Percentiles rank a stretch among this genome's conserved stretches.
Evolutionary conservation across 1,140 invertebrate genomes (phyloP).

Genomic region (Hypsibius dujardini): DNA sequence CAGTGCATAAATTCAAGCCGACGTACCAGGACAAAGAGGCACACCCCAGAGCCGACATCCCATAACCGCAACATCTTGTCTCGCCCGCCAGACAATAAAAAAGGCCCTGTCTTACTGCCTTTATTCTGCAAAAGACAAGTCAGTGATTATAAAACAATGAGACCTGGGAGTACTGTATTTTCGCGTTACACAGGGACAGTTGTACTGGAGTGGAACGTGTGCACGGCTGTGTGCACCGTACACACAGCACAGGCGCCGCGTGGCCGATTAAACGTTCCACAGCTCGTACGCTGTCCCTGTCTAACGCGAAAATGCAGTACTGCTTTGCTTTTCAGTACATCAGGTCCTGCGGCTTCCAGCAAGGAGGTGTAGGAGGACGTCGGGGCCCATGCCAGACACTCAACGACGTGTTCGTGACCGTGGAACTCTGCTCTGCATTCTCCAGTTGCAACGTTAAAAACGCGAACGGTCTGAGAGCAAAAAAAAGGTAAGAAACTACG

Average conservation of each 20-base stretch:
- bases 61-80: slow-evolving; percentile 77
- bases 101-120: slow-evolving; percentile 67
- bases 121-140: slow-evolving; percentile 48
- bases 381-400: slow-evolving; percentile 92
- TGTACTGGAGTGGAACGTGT: no score
- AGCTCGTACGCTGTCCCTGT: no score
- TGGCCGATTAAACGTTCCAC: no score
- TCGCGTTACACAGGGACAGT: no score
- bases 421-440: slow-evolving; percentile 82
- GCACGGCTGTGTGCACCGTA: no score
- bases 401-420: slow-evolving; percentile 95
- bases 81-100: slow-evolving; percentile 80
- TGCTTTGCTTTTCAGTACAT: slow-evolving; percentile 23
- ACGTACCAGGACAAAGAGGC: slow-evolving; percentile 61
- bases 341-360: slow-evolving; percentile 58
- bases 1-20: background rate
- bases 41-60: slow-evolving; percentile 80
- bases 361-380: slow-evolving; percentile 59
- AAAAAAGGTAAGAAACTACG: background rate
- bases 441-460: slow-evolving; percentile 74
- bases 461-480: slow-evolving; percentile 51
- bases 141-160: background rate
- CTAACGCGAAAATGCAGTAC: no score
- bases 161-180: no score
- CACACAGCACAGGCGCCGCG: no score